Base-by-base conservation (phyloP, 2,113 vertebrate species). In the Semnopithecus entellus region DNA sequence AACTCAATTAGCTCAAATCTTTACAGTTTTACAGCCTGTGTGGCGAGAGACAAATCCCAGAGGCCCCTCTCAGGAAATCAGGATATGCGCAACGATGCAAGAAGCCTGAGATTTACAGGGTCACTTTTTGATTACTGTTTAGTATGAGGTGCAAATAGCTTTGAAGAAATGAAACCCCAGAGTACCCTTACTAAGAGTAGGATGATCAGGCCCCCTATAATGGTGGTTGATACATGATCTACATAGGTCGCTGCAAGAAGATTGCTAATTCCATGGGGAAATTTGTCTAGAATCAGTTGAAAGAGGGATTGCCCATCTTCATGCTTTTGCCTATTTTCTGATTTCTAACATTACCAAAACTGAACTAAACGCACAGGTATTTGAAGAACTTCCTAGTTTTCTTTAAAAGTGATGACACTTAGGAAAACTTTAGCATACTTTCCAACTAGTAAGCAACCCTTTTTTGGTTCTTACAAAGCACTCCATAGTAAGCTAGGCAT, bases 1-100 rank as follows among this genome's bases (percentile, higher is more conserved):
- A 97, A 96, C 84, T 98, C 92, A 97, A 79, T 97, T 98, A 97
- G 92, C 48, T 97, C 57, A 57, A 30, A 81, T 79, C 91, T 93
- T 84, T 80, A 73, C 59, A 48, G 40, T 87, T 94, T 94, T 88
- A 79, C n/a, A 96, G 88, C 35, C 90, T 91, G 11, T 91, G 68
- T 48, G 45, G 50, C 92, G 88, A 96, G 38, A 93, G 30, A 17
- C 8, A 86, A 96, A 88, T 90, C 88, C 96, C 92, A 94, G 48
- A 68, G 68, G 83, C 14, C 68, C n/a, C 9, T 95, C 25, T 11
- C 27, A 75, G 16, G 72, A 57, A 97, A 93, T 76, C 32, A 45
- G 43, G 64, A 78, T 95, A 45, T 55, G 88, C 45, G 66, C 86
- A 95, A 80, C 87, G 70, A 92, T 75, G 68, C 73, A 64, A 75